Base-by-base conservation (phyloP, 2,888 invertebrate genomes). In the Theretra japonica region DNA sequence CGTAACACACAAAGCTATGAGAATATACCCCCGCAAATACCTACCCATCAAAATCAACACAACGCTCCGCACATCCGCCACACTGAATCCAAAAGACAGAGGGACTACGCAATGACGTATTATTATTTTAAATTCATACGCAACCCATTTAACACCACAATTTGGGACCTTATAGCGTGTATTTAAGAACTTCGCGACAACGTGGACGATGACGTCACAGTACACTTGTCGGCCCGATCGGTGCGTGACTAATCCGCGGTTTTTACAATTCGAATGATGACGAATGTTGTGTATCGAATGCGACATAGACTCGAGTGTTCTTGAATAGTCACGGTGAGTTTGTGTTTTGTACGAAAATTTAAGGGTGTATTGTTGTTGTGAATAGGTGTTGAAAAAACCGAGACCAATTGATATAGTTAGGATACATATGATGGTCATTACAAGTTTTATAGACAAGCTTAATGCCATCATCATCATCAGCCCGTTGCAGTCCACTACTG, bases 71-170 rank as follows among this genome's bases (percentile, higher is more conserved):
- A 83, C 83, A 86, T 85, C 82, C 89, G 90, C 86, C 86, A 90
- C 89, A 87, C 80, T 86, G 88, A 83, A 84, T 86, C 86, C 83
- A 90, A 93, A 92, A 92, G 91, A 93, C 91, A 88, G 86, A 91
- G 92, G 90, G 90, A 88, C 81, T 79, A 80, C 71, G 82, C 83
- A 86, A 89, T 91, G 90, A 91, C 88, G 90, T 89, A 89, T 91
- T 91, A 92, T 92, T 92, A 92, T 90, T 92, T 90, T 87, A 91
- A 93, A 92, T 90, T 92, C 90, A 91, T 91, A 90, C 83, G 88
- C 84, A 81, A 71, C 28, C 71, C 76, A 73, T 75, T 71, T 56
- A 73, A 71, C 73, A 59, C 79, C 48, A n/a, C 68, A 69, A 87
- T 72, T 79, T 72, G 80, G 72, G 68, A 78, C 84, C 81, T 78